Evolutionary conservation across 2,113 vertebrate genomes (phyloP).

Genomic region (Trachemys scripta): DNA sequence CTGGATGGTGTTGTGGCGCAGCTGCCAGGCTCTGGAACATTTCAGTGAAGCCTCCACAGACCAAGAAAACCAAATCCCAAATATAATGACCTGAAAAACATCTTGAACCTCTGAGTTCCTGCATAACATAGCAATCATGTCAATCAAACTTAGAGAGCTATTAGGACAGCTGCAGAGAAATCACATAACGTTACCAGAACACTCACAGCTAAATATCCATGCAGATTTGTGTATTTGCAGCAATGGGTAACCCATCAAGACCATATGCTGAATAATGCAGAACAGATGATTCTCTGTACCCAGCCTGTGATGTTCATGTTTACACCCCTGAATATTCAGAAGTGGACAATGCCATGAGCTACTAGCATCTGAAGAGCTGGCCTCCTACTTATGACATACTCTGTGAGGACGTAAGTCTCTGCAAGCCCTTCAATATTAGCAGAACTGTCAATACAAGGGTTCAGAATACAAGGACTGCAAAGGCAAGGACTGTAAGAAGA

Average conservation of each 20-base stretch:
- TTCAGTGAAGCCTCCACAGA: neutral
- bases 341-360: neutral
- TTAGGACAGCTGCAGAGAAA: neutral
- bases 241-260: neutral
- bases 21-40: no score
- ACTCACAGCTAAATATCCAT: neutral
- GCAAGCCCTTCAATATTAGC: neutral
- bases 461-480: neutral
- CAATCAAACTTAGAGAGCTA: neutral
- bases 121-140: neutral
- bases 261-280: neutral
- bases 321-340: neutral
- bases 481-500: neutral
- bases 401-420: neutral
- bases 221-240: rapidly evolving
- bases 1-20: no score
- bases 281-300: neutral
- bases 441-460: neutral
- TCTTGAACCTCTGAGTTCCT: neutral
- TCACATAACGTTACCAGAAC: neutral
- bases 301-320: neutral
- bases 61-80: neutral
- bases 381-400: neutral
- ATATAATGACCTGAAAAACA: neutral
- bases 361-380: neutral